Evolutionary conservation across 2,888 invertebrate species (phyloP), one percentile per base, ranked within the genome.

Genomic region (Cephonodes hylas): DNA sequence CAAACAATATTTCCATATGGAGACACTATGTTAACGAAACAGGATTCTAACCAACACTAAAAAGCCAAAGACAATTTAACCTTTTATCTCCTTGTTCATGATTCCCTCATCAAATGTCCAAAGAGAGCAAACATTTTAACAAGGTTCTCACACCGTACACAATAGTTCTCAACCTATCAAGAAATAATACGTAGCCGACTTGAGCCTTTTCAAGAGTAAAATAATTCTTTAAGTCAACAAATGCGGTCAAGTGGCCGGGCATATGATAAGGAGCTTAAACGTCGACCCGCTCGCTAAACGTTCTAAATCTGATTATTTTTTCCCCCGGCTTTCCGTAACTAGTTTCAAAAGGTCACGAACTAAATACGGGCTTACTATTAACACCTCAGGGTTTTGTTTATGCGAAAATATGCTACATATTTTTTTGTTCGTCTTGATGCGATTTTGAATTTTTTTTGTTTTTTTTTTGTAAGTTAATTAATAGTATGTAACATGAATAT

Each of bases 231-330:
- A 58, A 64, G 69, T 65, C 70, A 71, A 71, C 75, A 73, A 83
- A 82, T 75, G 80, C 84, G 88, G 86, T 86, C 85, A 88, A 89
- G 84, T 84, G 81, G 75, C 71, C 66, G 65, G 66, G 74, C 81
- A 81, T 69, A 69, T 63, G 65, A 69, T 87, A 88, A 88, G 84
- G 75, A 80, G 87, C 85, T 88, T 88, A 85, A 68, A 62, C 66
- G 64, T 46, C 76, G 77, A 79, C 81, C 80, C 76, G 72, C 69
- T 75, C 70, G 71, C 72, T 85, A 83, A 88, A 83, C 80, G 80
- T 58, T 69, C 73, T 63, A 68, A 82, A 84, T 83, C 79, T 75
- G 84, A 85, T 87, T 84, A 86, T 79, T 77, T 77, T 80, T 80
- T 77, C 71, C 73, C 67, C 65, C 68, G 69, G 68, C 71, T 77